These are phyloP conservation scores for Petrophora chlorosata DNA, from an alignment of 2,888 invertebrate species.

Conservation along the genomic window DNA sequence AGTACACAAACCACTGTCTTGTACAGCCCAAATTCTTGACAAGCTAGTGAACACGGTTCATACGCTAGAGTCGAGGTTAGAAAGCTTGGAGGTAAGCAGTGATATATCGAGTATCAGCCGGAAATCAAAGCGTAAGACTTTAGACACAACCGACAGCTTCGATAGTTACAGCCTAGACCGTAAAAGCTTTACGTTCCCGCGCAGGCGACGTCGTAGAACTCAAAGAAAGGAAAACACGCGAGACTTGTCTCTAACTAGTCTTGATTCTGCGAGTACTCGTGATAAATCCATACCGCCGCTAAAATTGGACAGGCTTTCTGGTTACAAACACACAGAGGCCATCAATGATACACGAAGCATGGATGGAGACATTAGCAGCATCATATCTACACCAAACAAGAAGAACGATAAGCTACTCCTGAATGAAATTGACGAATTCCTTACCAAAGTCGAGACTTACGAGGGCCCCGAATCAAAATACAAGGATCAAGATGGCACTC, in stretches of 20 bases:
- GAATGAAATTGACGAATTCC: slow-evolving; percentile 77
- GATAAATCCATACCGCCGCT: slow-evolving; percentile 49
- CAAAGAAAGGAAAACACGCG: slow-evolving; percentile 45
- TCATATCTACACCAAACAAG: slow-evolving; percentile 74
- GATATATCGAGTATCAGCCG: slow-evolving; percentile 56
- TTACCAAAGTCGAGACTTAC: slow-evolving; percentile 74
- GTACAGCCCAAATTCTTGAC: slow-evolving; percentile 75
- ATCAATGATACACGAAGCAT: slow-evolving; percentile 54
- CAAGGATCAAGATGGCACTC: slow-evolving; percentile 44
- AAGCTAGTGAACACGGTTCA: slow-evolving; percentile 86
- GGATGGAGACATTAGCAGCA: slow-evolving; percentile 78
- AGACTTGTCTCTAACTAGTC: slow-evolving; percentile 63
- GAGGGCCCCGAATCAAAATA: slow-evolving; percentile 66
- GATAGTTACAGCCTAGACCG: slow-evolving; percentile 62
- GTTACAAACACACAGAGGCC: slow-evolving; percentile 20
- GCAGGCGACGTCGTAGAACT: slow-evolving; percentile 63
- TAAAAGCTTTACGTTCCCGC: slow-evolving; percentile 72
- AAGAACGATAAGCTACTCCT: slow-evolving; percentile 73
- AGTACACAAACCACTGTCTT: slow-evolving; percentile 71
- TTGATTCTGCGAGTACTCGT: slow-evolving; percentile 51
- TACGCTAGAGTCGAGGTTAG: slow-evolving; percentile 83
- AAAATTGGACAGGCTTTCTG: slow-evolving; percentile 38
- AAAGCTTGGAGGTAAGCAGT: slow-evolving; percentile 67
- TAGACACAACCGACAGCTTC: slow-evolving; percentile 64
- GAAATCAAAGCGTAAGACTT: slow-evolving; percentile 46